Base-by-base conservation (phyloP, 1,140 invertebrate genomes). In the Scaptomyza hsui region DNA sequence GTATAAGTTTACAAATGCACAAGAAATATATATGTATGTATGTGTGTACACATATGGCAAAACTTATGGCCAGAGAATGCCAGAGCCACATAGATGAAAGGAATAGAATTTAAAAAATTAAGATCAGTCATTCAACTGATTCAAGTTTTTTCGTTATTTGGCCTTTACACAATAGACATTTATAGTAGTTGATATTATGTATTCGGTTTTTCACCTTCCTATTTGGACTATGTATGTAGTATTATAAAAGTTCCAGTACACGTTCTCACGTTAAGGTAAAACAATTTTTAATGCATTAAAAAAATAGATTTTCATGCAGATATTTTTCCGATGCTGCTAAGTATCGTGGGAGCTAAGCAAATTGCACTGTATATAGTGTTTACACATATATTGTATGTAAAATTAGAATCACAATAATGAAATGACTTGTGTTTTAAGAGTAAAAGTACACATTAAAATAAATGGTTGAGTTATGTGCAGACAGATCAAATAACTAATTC, bases 381-480 rank as follows among this genome's bases (percentile, higher is more conserved):
- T n/a, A n/a, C n/a, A n/a, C n/a, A 32, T 70, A 61, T 3, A 29
- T 12, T 56, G 26, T 60, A 67, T 18, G 53, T 72, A 73, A 59
- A 53, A 67, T 69, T 72, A 74, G 42, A 82, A 83, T 82, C 79
- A 83, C 79, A 82, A 83, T 75, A 59, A 78, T 71, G 67, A 82
- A 82, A 82, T 82, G 75, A 82, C 75, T 75, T 83, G 65, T 26
- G 79, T 83, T 35, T 9, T 75, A 57, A 76, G 45, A 80, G 52
- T 68, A 60, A 73, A 73, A 64, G 49, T 77, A 72, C 59, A 77
- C 42, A 56, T 56, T 48, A 55, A 52, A 37, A 24, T 63, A 52
- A 52, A 15, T 62, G 21, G n/a, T 71, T 51, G 39, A 52, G 45
- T 49, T 52, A 16, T 47, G 39, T 39, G 55, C 59, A 63, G 39